A percentile compares a stretch with the other conserved stretches of the same genome.
phyloP scores from a whole-genome alignment of 2,797 vertebrate genomes.

The Lophius americanus region DNA sequence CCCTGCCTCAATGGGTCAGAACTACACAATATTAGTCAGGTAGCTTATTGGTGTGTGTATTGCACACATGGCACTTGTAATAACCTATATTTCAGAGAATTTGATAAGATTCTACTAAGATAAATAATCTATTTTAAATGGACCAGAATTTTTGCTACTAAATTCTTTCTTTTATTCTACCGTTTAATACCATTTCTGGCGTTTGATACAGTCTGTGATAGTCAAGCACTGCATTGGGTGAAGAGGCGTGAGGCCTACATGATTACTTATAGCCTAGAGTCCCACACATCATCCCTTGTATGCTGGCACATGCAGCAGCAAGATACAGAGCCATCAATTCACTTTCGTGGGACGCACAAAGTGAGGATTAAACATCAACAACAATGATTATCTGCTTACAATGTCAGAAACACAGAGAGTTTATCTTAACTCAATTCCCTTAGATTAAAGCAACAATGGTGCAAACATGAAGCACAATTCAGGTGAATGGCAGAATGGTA shows the following conservation, averaged over 20 bases:
- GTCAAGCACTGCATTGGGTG: conserved; percentile 40
- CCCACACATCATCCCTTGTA: conserved; percentile 63
- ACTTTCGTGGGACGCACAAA: conserved; percentile 45
- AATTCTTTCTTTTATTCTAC: conserved; percentile 9
- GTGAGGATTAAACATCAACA: conserved; percentile 50
- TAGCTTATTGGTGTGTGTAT: conserved; percentile 15
- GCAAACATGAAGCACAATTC: conserved; percentile 57
- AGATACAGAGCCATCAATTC: conserved; percentile 45
- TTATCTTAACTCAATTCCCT: conserved; percentile 59
- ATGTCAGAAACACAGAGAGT: conserved; percentile 58
- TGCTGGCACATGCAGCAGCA: conserved; percentile 57
- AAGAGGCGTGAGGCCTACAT: conserved; percentile 62
- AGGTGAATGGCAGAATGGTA: conserved; percentile 77
- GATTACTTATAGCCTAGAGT: conserved; percentile 64
- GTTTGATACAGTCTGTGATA: conserved; percentile 41
- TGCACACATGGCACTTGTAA: conserved; percentile 24
- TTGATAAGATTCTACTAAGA: no score
- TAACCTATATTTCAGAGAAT: conserved; percentile 26
- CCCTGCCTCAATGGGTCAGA: no score
- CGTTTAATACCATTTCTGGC: conserved; percentile 25
- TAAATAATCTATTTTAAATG: no score
- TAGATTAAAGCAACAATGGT: conserved; percentile 60
- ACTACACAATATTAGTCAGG: background rate
- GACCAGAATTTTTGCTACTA: background rate
- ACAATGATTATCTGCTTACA: conserved; percentile 29